Evolutionary conservation across 2,888 invertebrate genomes (phyloP).

Genomic region (Phymatocera aterrima): DNA sequence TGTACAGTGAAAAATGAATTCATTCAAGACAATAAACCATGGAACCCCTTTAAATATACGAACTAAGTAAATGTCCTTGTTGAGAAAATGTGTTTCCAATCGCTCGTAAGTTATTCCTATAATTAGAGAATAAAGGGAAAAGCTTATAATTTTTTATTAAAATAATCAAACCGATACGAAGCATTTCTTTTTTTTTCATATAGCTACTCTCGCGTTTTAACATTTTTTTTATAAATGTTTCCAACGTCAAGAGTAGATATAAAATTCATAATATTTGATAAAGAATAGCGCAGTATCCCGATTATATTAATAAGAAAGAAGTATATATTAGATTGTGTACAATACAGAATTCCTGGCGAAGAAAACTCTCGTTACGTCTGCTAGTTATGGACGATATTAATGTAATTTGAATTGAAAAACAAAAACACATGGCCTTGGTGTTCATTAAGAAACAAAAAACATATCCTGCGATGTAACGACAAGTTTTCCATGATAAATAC

Average conservation of each 20-base stretch:
- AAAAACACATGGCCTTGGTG: slow-evolving; percentile 57
- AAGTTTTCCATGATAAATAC: slow-evolving; percentile 62
- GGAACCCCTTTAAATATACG: slow-evolving; percentile 57
- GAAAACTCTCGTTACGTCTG: slow-evolving; percentile 48
- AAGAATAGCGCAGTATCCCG: slow-evolving; percentile 6
- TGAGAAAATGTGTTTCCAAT: slow-evolving; percentile 56
- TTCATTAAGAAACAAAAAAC: slow-evolving; percentile 27
- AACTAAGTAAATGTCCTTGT: slow-evolving; percentile 48
- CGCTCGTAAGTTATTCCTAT: slow-evolving; percentile 51
- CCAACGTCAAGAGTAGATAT: background rate
- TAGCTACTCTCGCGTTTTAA: background rate
- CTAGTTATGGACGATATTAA: slow-evolving; percentile 48
- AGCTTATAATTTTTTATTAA: slow-evolving; percentile 46
- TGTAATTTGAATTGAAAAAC: slow-evolving; percentile 51
- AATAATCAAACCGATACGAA: slow-evolving; percentile 7
- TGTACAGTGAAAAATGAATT: too few species aligned
- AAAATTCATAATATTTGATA: too few species aligned
- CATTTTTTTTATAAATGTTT: slow-evolving; percentile 9
- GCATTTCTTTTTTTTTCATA: background rate
- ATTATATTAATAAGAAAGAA: slow-evolving; percentile 42
- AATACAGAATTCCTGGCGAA: slow-evolving; percentile 51
- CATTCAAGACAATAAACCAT: slow-evolving; percentile 54
- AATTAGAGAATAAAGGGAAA: slow-evolving; percentile 44
- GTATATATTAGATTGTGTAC: slow-evolving; percentile 53
- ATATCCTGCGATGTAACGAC: slow-evolving; percentile 55